Base-by-base conservation (phyloP, 2,888 invertebrate species). In the Watsonalla binaria region DNA sequence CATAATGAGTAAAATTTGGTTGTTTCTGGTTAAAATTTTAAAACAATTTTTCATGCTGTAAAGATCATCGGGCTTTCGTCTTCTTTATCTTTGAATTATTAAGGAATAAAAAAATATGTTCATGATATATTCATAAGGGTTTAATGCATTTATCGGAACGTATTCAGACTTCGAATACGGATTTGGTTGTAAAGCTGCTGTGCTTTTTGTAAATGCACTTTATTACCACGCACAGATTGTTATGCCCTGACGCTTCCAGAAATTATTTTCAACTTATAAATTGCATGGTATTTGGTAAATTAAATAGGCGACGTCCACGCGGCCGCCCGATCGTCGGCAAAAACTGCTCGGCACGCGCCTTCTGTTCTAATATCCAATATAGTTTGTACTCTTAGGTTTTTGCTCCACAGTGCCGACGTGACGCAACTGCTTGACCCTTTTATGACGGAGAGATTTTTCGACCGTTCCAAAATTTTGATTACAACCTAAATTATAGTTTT, bases 311-410 rank as follows among this genome's bases (percentile, higher is more conserved):
- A 63, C 59, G 68, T 63, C 65, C 63, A 63, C 62, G 63, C 58
- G 68, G 65, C 66, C 68, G 66, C 66, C 63, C 62, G 24, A 60
- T 59, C 53, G 56, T 46, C 56, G 51, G 65, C 81, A 85, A 84
- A 85, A 85, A 84, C 67, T 71, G 63, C 80, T 74, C 80, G 81
- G 83, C 84, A 84, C 84, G 82, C 84, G 84, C 85, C 82, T 81
- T 79, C 81, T 84, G 84, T 80, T 87, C 84, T 87, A 85, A 90
- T 87, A 86, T 90, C 87, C 85, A 88, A 86, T 89, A 86, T 88
- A 88, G 87, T 89, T 88, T 81, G 83, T 80, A 76, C 77, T 80
- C 71, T 70, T 68, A 78, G 64, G 76, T 88, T 90, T 90, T 90
- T 88, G 87, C 74, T 68, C 63, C 62, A 55, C 56, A 64, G 63